These are phyloP conservation scores for Pangasianodon hypophthalmus DNA, from an alignment of 2,113 vertebrate species.

Conservation along the genomic window DNA sequence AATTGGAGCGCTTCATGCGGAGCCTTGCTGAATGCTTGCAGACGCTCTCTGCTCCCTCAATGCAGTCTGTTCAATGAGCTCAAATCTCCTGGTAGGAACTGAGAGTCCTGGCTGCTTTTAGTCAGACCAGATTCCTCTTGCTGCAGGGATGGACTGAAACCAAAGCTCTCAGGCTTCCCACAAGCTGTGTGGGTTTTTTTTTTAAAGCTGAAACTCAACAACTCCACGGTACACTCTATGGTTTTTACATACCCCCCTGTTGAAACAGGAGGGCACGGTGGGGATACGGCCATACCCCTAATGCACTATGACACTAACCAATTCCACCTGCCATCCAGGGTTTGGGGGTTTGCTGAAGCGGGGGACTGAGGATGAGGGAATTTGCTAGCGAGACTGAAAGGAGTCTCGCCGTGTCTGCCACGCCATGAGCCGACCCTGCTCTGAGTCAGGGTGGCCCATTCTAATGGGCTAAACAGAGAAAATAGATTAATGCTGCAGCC, in stretches of 20 bases:
- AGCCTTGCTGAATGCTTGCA: slow-evolving; percentile 40
- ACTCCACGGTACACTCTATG: not conserved
- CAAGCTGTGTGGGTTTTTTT: slow-evolving; percentile 8
- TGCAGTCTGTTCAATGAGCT: slow-evolving; percentile 66
- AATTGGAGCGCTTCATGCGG: slow-evolving; percentile 39
- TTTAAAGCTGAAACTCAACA: slow-evolving; percentile 45
- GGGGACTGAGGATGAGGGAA: slow-evolving; percentile 31
- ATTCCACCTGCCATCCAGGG: slow-evolving; percentile 57
- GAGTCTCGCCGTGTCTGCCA: not conserved
- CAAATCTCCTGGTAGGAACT: slow-evolving; percentile 61
- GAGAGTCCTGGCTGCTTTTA: slow-evolving; percentile 55
- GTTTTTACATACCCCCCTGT: slow-evolving; percentile 57
- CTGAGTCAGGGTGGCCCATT: slow-evolving; percentile 50
- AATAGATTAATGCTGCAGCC: slow-evolving; percentile 59
- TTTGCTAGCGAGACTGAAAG: slow-evolving; percentile 31
- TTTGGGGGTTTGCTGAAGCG: slow-evolving; percentile 50
- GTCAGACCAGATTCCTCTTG: slow-evolving; percentile 69
- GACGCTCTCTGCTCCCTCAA: slow-evolving; percentile 59
- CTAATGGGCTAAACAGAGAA: slow-evolving; percentile 61
- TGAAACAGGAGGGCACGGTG: slow-evolving; percentile 50
- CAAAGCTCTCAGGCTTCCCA: slow-evolving; percentile 32
- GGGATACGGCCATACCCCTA: slow-evolving; percentile 46
- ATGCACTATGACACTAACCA: slow-evolving; percentile 53
- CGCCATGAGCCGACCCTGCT: not conserved
- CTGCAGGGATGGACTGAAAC: slow-evolving; percentile 57